phyloP scores from a whole-genome alignment of 2,888 invertebrate species.

The Phortica magna region DNA sequence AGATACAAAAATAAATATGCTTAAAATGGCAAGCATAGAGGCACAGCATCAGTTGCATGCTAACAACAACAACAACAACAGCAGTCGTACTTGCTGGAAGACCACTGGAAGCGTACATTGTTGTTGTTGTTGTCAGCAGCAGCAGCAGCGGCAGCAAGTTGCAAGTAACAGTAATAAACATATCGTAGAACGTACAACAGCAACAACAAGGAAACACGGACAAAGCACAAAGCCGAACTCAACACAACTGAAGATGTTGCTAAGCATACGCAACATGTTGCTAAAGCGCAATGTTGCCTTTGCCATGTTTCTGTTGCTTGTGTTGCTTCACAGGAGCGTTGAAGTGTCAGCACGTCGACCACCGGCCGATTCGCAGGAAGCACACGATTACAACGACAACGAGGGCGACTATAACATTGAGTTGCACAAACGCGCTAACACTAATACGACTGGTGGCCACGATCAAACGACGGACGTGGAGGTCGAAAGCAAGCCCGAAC shows the following conservation, averaged over 20 bases:
- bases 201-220: slow-evolving; percentile 26
- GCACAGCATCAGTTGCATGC: background rate
- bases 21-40: slow-evolving; percentile 12
- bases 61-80: background rate
- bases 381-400: slow-evolving; percentile 47
- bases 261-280: slow-evolving; percentile 28
- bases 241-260: slow-evolving; percentile 24
- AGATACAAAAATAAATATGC: slow-evolving; percentile 33
- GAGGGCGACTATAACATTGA: slow-evolving; percentile 48
- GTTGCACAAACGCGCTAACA: slow-evolving; percentile 48
- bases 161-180: background rate
- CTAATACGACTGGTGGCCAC: background rate
- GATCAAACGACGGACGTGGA: background rate
- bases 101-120: slow-evolving; percentile 44
- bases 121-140: slow-evolving; percentile 42
- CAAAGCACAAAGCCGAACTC: slow-evolving; percentile 46
- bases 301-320: slow-evolving; percentile 19
- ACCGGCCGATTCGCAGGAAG: slow-evolving; percentile 45
- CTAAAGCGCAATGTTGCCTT: background rate
- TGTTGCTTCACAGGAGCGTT: slow-evolving; percentile 5
- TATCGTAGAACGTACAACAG: slow-evolving; percentile 22
- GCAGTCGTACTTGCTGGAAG: slow-evolving; percentile 19
- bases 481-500: background rate
- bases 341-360: slow-evolving; percentile 44
- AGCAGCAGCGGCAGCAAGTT: slow-evolving; percentile 35